A percentile compares a stretch with the other conserved stretches of the same genome.
These are phyloP conservation scores for Labrus mixtus DNA, from an alignment of 2,113 vertebrate genomes.

Conservation along the genomic window DNA sequence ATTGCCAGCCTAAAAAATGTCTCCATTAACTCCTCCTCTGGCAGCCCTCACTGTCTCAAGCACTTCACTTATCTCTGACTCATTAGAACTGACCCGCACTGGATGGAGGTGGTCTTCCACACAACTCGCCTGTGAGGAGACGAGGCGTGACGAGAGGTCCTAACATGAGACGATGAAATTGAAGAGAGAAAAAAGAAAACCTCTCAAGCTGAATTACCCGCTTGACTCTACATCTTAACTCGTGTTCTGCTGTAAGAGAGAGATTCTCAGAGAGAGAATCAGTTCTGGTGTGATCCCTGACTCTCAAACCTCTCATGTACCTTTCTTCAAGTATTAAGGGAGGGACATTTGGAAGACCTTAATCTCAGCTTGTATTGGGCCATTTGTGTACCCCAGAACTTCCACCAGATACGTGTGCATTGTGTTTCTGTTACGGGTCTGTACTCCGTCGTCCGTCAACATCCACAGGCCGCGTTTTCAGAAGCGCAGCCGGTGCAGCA, in stretches of 20 bases:
- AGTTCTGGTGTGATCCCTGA: background rate
- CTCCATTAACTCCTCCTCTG: background rate
- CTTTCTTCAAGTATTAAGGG: no score
- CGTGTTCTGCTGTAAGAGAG: background rate
- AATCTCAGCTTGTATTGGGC: no score
- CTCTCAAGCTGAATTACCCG: background rate
- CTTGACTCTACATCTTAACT: background rate
- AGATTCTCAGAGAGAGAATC: background rate
- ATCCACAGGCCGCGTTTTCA: no score
- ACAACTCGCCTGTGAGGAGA: background rate
- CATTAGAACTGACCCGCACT: background rate
- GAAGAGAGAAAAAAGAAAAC: constrained; percentile 6
- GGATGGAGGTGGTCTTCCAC: background rate
- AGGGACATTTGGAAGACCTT: no score
- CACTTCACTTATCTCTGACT: background rate
- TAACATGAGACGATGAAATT: background rate
- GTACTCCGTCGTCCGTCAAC: no score
- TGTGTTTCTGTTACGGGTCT: no score
- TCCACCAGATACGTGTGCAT: no score
- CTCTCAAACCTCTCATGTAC: no score
- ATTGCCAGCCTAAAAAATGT: background rate
- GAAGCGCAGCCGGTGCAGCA: no score
- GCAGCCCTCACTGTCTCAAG: background rate
- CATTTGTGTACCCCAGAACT: no score
- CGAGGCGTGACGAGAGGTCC: background rate